Base-by-base conservation (phyloP, 2,113 vertebrate genomes). In the Corythoichthys intestinalis region DNA sequence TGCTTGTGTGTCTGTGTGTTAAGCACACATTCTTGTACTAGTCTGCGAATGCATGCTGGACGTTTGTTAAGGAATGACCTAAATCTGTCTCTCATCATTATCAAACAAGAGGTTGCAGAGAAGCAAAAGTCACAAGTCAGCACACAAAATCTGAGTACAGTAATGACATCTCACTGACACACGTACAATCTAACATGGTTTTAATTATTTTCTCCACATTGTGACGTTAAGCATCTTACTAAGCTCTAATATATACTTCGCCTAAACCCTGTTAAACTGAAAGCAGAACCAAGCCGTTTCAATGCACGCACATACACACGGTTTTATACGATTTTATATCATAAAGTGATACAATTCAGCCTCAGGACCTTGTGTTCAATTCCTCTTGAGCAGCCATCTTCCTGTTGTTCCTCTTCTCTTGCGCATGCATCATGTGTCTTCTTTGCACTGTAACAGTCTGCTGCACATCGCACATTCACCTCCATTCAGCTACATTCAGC, bases 1-100 rank as follows among this genome's bases (percentile, higher is more conserved):
- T 56, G 14, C 48, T 38, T 48, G 47, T 47, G 9, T 13, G 6
- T 56, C 20, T 49, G 38, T 52, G 65, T 57, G 46, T 53, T n/a
- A 41, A 67, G n/a, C n/a, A 54, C n/a, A 35, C 56, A 52, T 49
- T n/a, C 20, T 12, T 69, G 79, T 49, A 66, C 65, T 66, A 70
- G 68, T 69, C 74, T 73, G 69, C 85, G 73, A 84, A 79, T 86
- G 74, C 72, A 71, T 81, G 83, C 77, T 77, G 76, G 83, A 83
- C 79, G 81, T 90, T 87, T 85, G 83, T 77, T 76, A 74, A 76
- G 69, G 70, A 85, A 76, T 90, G 89, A 90, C 89, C 89, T 82
- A 87, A 88, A 89, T 90, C 85, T 90, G 89, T 89, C 86, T 79
- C 71, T 76, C 69, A 63, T 83, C 83, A 88, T 90, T 89, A 89